phyloP scores from a whole-genome alignment of 1,140 invertebrate species.

The Rhopalosiphum padi region DNA sequence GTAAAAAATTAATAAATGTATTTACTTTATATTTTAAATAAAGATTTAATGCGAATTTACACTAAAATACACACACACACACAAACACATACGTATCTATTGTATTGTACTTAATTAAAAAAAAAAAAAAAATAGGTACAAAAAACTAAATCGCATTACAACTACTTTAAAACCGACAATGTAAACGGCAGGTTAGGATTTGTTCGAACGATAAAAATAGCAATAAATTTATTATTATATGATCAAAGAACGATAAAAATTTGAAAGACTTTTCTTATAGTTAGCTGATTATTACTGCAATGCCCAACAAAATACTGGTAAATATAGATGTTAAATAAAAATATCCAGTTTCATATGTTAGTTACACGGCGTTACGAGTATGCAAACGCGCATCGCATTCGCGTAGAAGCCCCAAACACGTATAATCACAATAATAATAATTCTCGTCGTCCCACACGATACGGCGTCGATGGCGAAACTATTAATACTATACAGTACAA shows the following conservation, averaged over 20 bases:
- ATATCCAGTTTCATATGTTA: neutral
- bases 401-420: slow-evolving; percentile 5
- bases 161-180: no score
- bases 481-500: neutral
- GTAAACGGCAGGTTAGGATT: no score
- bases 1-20: no score
- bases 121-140: no score
- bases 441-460: neutral
- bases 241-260: neutral
- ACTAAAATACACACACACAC: no score
- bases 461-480: neutral
- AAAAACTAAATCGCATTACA: no score
- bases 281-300: neutral
- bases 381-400: slow-evolving; percentile 37
- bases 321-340: neutral
- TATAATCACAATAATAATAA: neutral
- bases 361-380: slow-evolving; percentile 45
- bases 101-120: no score
- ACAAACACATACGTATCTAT: neutral
- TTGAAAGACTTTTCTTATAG: neutral
- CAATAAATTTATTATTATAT: no score
- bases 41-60: no score
- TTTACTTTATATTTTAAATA: no score
- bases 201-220: no score
- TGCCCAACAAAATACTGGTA: neutral